Evolutionary conservation across 2,888 invertebrate species (phyloP).

Genomic region (Melanchra persicariae): DNA sequence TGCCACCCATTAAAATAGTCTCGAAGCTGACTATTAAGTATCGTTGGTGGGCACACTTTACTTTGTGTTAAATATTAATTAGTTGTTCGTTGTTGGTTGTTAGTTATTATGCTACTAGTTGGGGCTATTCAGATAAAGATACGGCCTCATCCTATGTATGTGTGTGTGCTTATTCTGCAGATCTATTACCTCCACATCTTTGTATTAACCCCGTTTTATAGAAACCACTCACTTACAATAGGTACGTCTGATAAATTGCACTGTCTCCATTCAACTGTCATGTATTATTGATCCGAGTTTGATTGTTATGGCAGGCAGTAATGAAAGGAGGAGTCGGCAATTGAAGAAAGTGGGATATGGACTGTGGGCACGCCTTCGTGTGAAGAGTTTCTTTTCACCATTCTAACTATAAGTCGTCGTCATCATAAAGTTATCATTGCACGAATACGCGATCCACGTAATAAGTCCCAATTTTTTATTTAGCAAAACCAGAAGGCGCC

Average conservation of each 20-base stretch:
- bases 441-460: no score
- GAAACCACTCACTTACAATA: background rate
- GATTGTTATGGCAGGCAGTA: conserved; percentile 25
- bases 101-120: background rate
- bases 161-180: background rate
- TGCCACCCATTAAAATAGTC: no score
- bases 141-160: background rate
- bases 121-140: background rate
- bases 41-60: no score
- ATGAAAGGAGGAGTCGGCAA: conserved; percentile 22
- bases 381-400: background rate
- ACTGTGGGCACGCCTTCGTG: conserved; percentile 24
- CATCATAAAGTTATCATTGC: no score
- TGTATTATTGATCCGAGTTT: conserved; percentile 44
- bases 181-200: background rate
- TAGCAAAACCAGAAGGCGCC: no score
- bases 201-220: conserved; percentile 2
- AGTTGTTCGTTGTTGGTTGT: no score
- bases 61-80: background rate
- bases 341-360: conserved; percentile 31
- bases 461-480: no score
- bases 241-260: conserved; percentile 23
- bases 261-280: conserved; percentile 6
- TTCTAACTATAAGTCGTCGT: no score
- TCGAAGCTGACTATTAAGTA: no score